Percentiles rank a stretch among this genome's conserved stretches.
Evolutionary conservation across 2,888 invertebrate genomes (phyloP).

Genomic region (Cenopis cana): DNA sequence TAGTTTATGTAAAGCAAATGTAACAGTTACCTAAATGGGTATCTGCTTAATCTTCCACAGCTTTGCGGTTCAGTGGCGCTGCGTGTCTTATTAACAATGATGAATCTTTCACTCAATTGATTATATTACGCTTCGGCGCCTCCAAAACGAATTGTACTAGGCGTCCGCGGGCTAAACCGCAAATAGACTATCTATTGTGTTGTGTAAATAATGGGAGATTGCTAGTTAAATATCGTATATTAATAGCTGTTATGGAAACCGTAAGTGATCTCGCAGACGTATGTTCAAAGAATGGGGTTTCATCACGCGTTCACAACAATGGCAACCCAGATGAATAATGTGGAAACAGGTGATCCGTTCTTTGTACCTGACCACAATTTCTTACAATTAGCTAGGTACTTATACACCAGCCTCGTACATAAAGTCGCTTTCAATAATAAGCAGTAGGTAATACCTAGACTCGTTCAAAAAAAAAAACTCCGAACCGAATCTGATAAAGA

Average conservation of each 20-base stretch:
- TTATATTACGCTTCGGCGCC: conserved; percentile 41
- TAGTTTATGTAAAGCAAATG: conserved; percentile 43
- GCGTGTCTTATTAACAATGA: conserved; percentile 23
- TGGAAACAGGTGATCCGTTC: conserved; percentile 39
- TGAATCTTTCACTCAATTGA: conserved; percentile 41
- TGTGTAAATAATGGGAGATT: conserved; percentile 40
- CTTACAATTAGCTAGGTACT: conserved; percentile 30
- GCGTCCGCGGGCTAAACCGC: conserved; percentile 16
- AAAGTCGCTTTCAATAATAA: conserved; percentile 29
- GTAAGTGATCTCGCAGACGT: conserved; percentile 53
- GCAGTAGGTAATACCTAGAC: too few species aligned
- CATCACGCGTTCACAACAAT: conserved; percentile 61
- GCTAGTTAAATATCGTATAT: conserved; percentile 50
- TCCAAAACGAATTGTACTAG: conserved; percentile 28
- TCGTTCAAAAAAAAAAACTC: conserved; percentile 4
- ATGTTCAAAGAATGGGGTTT: conserved; percentile 64
- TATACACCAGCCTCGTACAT: conserved; percentile 10
- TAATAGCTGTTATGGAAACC: conserved; percentile 54
- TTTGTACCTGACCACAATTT: conserved; percentile 34
- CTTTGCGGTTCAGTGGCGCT: conserved; percentile 22
- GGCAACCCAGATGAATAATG: conserved; percentile 48
- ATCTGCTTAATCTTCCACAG: conserved; percentile 30
- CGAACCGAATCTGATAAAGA: conserved; percentile 25
- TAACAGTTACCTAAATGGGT: conserved; percentile 36
- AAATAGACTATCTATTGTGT: conserved; percentile 32